These are phyloP conservation scores for Phylloscopus whistleri DNA, from an alignment of 2,113 vertebrate genomes.

Conservation along the genomic window DNA sequence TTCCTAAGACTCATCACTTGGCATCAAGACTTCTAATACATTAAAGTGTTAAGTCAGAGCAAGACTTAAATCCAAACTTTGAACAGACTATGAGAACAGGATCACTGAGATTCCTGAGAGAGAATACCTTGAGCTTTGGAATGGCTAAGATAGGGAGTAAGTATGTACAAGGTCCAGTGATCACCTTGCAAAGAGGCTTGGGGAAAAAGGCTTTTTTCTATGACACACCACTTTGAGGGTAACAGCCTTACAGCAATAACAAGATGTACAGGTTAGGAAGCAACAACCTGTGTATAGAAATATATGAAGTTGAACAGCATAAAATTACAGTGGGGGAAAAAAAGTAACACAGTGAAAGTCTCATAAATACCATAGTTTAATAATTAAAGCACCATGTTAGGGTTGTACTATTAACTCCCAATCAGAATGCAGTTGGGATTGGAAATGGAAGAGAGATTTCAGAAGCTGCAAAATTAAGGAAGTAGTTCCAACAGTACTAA, in stretches of 20 bases:
- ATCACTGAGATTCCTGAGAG: background rate
- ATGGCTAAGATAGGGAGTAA: background rate
- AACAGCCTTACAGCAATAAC: background rate
- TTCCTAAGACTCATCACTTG: background rate
- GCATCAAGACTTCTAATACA: background rate
- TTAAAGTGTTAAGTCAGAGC: background rate
- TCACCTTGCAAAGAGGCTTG: background rate
- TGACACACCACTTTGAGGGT: background rate
- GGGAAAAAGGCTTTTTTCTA: background rate
- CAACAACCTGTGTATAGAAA: background rate
- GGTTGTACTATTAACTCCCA: background rate
- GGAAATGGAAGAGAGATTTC: background rate
- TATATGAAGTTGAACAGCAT: background rate
- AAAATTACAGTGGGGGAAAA: background rate
- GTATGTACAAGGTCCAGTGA: background rate
- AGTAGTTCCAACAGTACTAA: background rate
- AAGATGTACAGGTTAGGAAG: background rate
- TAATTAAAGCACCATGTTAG: background rate
- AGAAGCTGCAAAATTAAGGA: background rate
- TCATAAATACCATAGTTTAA: background rate
- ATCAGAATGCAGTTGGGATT: rapidly evolving
- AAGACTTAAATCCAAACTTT: background rate
- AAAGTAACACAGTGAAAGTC: background rate
- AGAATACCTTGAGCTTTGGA: background rate
- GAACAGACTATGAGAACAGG: background rate